Percentiles rank a stretch among this genome's conserved stretches.
Evolutionary conservation across 2,888 invertebrate genomes (phyloP).

Genomic region (Phengaris arion): DNA sequence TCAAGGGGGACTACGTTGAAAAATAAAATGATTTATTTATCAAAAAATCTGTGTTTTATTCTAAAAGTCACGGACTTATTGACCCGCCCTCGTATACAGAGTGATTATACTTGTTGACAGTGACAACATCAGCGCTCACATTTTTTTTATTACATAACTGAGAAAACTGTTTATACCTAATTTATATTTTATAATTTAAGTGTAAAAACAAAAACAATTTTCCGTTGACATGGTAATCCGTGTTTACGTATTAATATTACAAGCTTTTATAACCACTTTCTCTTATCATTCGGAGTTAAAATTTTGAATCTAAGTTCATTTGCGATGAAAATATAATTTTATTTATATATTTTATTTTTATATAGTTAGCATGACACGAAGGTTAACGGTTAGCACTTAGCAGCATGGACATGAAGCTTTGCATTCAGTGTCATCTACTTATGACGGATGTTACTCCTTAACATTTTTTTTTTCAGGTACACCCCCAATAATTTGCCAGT

Average conservation of each 20-base stretch:
- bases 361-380: constrained; percentile 4
- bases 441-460: too few species aligned
- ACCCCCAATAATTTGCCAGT: too few species aligned
- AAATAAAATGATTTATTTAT: too few species aligned
- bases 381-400: background rate
- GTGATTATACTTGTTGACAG: constrained; percentile 19
- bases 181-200: constrained; percentile 6
- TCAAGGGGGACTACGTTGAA: too few species aligned
- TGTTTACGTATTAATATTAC: constrained; percentile 7
- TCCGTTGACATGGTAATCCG: constrained; percentile 7
- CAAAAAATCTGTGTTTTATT: too few species aligned
- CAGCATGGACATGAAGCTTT: constrained; percentile 1
- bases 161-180: constrained; percentile 4
- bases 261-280: constrained; percentile 7
- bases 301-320: constrained; percentile 1
- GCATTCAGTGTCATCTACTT: too few species aligned
- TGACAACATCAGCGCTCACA: constrained; percentile 9
- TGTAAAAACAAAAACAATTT: constrained; percentile 9
- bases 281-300: constrained; percentile 7
- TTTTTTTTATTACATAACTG: constrained; percentile 20
- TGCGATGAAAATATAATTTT: constrained; percentile 1
- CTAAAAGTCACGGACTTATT: too few species aligned
- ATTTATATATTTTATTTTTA: too few species aligned
- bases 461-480: too few species aligned
- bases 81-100: too few species aligned